A percentile compares a stretch with the other conserved stretches of the same genome.
These are phyloP conservation scores for Stictocephala bisonia DNA, from an alignment of 2,888 invertebrate species.

Conservation along the genomic window DNA sequence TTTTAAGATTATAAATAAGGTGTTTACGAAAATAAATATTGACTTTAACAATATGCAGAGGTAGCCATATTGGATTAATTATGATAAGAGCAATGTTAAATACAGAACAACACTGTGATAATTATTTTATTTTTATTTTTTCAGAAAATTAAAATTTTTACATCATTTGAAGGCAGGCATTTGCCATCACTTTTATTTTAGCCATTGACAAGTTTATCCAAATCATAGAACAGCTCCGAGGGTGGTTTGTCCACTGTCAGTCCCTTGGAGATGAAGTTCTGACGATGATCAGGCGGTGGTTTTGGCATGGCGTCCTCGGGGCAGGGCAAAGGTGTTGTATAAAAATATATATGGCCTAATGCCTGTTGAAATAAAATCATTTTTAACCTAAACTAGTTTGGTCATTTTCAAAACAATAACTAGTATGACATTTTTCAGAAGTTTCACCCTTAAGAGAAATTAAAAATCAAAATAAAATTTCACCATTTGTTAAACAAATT, in stretches of 20 bases:
- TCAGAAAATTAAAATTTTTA: background rate
- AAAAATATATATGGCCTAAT: conserved; percentile 78
- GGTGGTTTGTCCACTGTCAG: conserved; percentile 36
- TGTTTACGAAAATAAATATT: too few species aligned
- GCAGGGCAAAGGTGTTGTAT: conserved; percentile 74
- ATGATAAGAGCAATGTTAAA: too few species aligned
- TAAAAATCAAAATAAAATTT: too few species aligned
- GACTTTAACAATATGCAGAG: too few species aligned
- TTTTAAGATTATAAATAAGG: too few species aligned
- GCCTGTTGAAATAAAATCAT: conserved; percentile 72
- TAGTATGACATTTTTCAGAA: too few species aligned
- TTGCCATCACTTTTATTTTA: background rate
- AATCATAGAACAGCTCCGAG: conserved; percentile 15
- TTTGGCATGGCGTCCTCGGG: conserved; percentile 75
- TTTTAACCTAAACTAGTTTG: too few species aligned
- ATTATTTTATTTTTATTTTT: too few species aligned
- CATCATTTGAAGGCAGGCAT: background rate
- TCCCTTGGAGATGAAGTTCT: conserved; percentile 49
- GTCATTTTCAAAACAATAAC: too few species aligned
- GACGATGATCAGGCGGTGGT: conserved; percentile 65
- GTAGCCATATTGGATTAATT: too few species aligned
- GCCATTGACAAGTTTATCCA: conserved; percentile 27
- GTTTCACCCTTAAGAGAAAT: background rate
- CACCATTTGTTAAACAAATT: too few species aligned
- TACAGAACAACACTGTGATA: too few species aligned